A percentile compares a stretch with the other conserved stretches of the same genome.
Evolutionary conservation across 37 sponge, comb jelly and placozoan species (phyloP).

Genomic region (Oopsacas minuta): DNA sequence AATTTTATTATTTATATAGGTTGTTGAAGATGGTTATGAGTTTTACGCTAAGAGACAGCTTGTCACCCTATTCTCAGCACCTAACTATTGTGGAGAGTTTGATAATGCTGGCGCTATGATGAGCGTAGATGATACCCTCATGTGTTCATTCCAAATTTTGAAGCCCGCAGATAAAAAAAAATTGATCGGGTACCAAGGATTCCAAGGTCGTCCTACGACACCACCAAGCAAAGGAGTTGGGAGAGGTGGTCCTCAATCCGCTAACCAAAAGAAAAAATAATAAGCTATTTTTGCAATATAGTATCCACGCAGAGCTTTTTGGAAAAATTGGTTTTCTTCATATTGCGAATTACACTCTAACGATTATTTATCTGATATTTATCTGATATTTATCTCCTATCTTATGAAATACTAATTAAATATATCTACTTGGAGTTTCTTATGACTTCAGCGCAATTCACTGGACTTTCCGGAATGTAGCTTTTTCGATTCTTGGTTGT

Average conservation of each 20-base stretch:
- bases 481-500: too few relatives aligned
- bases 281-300: too few relatives aligned
- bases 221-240: neutral
- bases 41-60: conserved; percentile 98
- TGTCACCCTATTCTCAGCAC: conserved; percentile 96
- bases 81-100: conserved; percentile 99
- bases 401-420: too few relatives aligned
- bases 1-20: too few relatives aligned
- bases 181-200: neutral
- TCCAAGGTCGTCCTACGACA: neutral
- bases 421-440: too few relatives aligned
- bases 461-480: too few relatives aligned
- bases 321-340: too few relatives aligned
- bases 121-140: conserved; percentile 87
- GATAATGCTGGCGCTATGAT: conserved; percentile 99
- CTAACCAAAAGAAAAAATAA: neutral
- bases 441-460: too few relatives aligned
- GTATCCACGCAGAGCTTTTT: too few relatives aligned
- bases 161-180: conserved; percentile 50
- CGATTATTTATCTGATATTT: too few relatives aligned
- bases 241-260: neutral
- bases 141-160: conserved; percentile 78
- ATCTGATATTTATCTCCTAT: too few relatives aligned
- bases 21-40: conserved; percentile 98
- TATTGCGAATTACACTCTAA: too few relatives aligned